Evolutionary conservation across 2,888 invertebrate genomes (phyloP).

Genomic region (Subacronicta megacephala): DNA sequence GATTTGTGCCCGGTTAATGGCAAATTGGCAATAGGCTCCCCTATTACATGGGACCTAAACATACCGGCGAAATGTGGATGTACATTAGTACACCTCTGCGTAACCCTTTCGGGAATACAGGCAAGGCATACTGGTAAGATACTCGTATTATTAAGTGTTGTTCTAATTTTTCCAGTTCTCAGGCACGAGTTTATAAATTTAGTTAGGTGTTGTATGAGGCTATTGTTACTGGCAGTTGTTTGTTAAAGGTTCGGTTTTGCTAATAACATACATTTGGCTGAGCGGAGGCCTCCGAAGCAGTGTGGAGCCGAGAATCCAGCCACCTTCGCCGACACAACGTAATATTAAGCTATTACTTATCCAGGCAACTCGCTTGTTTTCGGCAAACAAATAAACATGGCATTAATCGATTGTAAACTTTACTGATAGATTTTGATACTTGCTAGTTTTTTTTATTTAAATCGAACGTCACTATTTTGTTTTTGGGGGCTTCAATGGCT

Average conservation of each 20-base stretch:
- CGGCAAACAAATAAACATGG: slow-evolving; percentile 71
- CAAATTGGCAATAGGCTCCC: too few species aligned
- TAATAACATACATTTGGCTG: slow-evolving; percentile 84
- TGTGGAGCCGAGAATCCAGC: slow-evolving; percentile 82
- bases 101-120: too few species aligned
- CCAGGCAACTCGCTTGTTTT: slow-evolving; percentile 76
- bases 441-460: too few species aligned
- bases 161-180: slow-evolving; percentile 2
- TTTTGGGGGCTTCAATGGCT: too few species aligned
- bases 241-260: slow-evolving; percentile 66
- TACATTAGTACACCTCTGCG: too few species aligned
- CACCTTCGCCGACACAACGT: slow-evolving; percentile 80
- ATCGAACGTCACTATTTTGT: too few species aligned
- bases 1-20: too few species aligned
- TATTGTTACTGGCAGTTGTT: slow-evolving; percentile 75
- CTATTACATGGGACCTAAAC: too few species aligned
- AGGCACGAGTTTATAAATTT: slow-evolving; percentile 32
- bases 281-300: slow-evolving; percentile 66
- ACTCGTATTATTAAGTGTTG: too few species aligned
- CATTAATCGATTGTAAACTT: slow-evolving; percentile 42
- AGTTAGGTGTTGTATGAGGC: slow-evolving; percentile 43
- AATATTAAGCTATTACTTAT: slow-evolving; percentile 89
- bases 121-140: too few species aligned
- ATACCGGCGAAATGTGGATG: too few species aligned
- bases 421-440: slow-evolving; percentile 62